Evolutionary conservation across 2,113 vertebrate genomes (phyloP).

Genomic region (Pseudopipra pipra): DNA sequence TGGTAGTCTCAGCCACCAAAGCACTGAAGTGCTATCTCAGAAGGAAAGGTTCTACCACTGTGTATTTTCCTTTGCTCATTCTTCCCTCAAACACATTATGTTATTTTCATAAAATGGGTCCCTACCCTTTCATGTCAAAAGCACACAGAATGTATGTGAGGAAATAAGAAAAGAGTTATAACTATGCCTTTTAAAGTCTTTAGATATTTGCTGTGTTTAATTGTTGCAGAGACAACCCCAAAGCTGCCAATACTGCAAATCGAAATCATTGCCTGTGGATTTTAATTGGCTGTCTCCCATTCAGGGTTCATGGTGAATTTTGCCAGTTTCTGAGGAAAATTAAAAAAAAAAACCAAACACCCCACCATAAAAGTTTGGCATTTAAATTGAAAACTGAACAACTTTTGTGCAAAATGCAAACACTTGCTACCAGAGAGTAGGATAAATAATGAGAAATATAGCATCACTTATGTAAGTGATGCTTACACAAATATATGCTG

Average conservation of each 20-base stretch:
- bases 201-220: neutral
- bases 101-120: neutral
- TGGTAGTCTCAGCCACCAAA: neutral
- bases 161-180: neutral
- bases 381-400: neutral
- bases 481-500: neutral
- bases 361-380: neutral
- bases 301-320: neutral
- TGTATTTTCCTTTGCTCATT: neutral
- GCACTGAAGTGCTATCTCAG: neutral
- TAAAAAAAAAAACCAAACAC: neutral
- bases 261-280: neutral
- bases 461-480: neutral
- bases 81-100: neutral
- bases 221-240: neutral
- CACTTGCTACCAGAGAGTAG: neutral
- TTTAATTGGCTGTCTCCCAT: neutral
- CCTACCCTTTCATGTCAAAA: neutral
- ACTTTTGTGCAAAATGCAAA: neutral
- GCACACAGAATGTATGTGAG: neutral
- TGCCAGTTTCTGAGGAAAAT: neutral
- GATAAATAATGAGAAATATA: neutral
- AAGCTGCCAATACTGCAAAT: neutral
- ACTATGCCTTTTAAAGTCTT: neutral
- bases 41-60: neutral